phyloP scores from a whole-genome alignment of 1,140 invertebrate genomes.

The Sinella curviseta region DNA sequence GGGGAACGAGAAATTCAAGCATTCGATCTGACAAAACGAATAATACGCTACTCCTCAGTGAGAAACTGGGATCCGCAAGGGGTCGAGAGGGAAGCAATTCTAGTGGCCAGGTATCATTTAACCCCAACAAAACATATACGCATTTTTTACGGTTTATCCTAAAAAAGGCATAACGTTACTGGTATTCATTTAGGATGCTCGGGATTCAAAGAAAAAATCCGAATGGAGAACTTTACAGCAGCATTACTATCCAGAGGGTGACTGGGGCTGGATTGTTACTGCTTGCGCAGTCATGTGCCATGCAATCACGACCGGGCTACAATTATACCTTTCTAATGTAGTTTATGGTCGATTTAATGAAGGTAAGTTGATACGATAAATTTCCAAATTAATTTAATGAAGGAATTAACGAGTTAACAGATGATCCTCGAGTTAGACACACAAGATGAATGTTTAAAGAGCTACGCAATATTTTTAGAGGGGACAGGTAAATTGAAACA shows the following conservation, averaged over 20 bases:
- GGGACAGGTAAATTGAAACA: no score
- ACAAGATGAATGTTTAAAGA: neutral
- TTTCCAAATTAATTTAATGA: neutral
- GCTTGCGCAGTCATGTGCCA: constrained; percentile 32
- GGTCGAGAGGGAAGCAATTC: neutral
- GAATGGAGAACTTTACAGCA: constrained; percentile 32
- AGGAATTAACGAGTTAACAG: neutral
- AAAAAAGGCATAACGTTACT: neutral
- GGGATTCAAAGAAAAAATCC: constrained; percentile 31
- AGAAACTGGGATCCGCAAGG: neutral
- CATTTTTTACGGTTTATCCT: no score
- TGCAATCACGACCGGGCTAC: constrained; percentile 30
- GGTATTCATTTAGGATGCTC: constrained; percentile 24
- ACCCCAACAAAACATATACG: no score
- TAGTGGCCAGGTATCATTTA: neutral
- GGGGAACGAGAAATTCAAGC: constrained; percentile 9
- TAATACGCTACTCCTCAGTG: neutral
- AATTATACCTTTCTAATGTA: constrained; percentile 34
- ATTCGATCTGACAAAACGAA: constrained; percentile 13
- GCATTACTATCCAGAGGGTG: constrained; percentile 36
- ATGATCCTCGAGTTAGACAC: no score
- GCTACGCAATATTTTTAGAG: neutral
- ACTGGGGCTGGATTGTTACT: constrained; percentile 35
- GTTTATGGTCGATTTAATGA: constrained; percentile 26
- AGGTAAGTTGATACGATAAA: constrained; percentile 14